These are phyloP conservation scores for Trichechus manatus DNA, from an alignment of 2,113 vertebrate genomes.

Conservation along the genomic window DNA sequence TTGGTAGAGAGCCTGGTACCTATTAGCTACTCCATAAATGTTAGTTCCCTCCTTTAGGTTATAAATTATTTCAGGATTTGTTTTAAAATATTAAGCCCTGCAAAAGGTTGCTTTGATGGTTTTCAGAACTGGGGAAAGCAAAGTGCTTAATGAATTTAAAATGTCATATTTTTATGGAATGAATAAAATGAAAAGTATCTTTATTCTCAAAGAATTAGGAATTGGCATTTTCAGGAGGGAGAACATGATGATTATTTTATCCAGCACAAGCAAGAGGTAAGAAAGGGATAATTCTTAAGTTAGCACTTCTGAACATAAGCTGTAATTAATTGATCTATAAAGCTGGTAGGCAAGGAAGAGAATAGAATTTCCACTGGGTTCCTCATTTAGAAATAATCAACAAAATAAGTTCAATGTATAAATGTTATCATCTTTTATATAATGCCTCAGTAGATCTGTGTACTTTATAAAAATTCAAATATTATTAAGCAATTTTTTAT, in stretches of 20 bases:
- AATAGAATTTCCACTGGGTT: neutral
- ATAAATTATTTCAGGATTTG: neutral
- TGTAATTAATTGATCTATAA: neutral
- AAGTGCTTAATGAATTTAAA: neutral
- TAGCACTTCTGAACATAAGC: neutral
- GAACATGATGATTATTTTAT: neutral
- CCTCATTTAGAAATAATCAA: constrained; percentile 17
- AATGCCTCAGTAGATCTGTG: neutral
- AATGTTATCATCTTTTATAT: neutral
- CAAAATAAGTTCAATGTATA: neutral
- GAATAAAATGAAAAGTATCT: neutral
- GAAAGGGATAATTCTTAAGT: neutral
- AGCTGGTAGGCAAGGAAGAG: neutral
- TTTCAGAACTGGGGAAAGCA: neutral
- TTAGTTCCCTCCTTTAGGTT: neutral
- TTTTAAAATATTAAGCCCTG: neutral
- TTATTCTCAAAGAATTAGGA: constrained; percentile 14
- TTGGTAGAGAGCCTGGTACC: neutral
- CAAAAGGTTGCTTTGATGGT: neutral
- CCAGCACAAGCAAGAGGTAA: neutral
- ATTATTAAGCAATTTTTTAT: neutral
- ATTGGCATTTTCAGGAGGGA: neutral
- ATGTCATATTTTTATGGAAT: neutral
- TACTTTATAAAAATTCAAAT: neutral
- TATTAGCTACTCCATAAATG: neutral